Base-by-base conservation (phyloP, 2,113 vertebrate species). In the Hoplias malabaricus region DNA sequence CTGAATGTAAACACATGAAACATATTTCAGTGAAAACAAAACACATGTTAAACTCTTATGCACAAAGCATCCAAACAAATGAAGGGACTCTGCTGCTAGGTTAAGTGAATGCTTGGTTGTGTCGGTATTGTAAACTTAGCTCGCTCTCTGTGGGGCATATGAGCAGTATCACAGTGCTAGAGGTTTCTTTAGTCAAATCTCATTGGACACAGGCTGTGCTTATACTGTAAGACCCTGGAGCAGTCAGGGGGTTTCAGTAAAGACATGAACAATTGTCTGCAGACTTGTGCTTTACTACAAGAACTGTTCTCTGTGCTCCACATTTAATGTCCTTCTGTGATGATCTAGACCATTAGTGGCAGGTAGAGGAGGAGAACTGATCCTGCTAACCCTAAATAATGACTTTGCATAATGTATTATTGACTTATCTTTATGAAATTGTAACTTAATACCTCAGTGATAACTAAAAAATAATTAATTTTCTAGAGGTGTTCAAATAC, bases 101-200 rank as follows among this genome's bases (percentile, higher is more conserved):
- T 67, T 56, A 46, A 76, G 14, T 75, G 75, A 84, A 83, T 80
- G 56, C 84, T 84, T 50, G 38, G 43, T 79, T 56, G 46, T 66
- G 62, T 54, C 67, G 23, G 40, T 78, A 70, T 61, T 78, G 78
- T 86, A 79, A 86, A 84, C 73, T 80, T 81, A 76, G 61, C 80
- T 27, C 72, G 61, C 78, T 76, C 73, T 73, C 84, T 62, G 61
- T 38, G 59, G 78, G 87, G 80, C 80, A 74, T n/a, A 29, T 53
- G 72, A 76, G 69, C 48, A 69, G 38, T 29, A 88, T 92, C 90
- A 92, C 90, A 92, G 91, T 92, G 90, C 77, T 85, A 46, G 70
- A 78, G 85, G 81, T 83, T 75, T 42, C 16, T 48, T 29, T 36
- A 70, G 75, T 84, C 53, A 82, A 77, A 68, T 79, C 40, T 63